These are phyloP conservation scores for Catocala nupta DNA, from an alignment of 2,888 invertebrate species.

Conservation along the genomic window DNA sequence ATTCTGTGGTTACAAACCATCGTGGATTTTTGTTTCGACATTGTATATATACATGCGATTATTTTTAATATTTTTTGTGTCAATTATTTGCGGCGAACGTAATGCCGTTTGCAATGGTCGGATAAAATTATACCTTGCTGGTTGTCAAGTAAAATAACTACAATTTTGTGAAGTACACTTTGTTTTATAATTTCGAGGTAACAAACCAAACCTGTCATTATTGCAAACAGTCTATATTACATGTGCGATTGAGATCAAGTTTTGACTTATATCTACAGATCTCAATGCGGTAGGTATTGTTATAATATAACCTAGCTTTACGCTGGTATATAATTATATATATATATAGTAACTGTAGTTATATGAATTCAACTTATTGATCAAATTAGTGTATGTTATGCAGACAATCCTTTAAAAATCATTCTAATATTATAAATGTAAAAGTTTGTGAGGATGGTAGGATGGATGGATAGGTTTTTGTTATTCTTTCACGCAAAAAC, in stretches of 20 bases:
- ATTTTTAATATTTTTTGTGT: slow-evolving; percentile 41
- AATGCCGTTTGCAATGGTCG: slow-evolving; percentile 38
- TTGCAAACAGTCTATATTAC: slow-evolving; percentile 8
- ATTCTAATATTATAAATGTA: too few species aligned
- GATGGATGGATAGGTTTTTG: too few species aligned
- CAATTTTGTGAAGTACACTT: slow-evolving; percentile 20
- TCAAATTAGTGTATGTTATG: too few species aligned
- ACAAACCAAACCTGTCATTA: slow-evolving; percentile 16
- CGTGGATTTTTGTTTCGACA: slow-evolving; percentile 42
- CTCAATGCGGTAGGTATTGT: too few species aligned
- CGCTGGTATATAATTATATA: too few species aligned
- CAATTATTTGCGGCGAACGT: slow-evolving; percentile 33
- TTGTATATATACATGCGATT: slow-evolving; percentile 38
- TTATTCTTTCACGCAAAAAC: too few species aligned
- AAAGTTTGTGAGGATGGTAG: too few species aligned
- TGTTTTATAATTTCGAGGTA: slow-evolving; percentile 24
- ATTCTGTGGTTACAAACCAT: slow-evolving; percentile 43
- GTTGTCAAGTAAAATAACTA: slow-evolving; percentile 24
- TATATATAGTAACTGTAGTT: too few species aligned
- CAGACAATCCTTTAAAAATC: too few species aligned
- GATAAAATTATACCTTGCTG: slow-evolving; percentile 25
- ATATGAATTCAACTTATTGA: too few species aligned
- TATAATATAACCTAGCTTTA: too few species aligned
- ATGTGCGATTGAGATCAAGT: slow-evolving; percentile 9
- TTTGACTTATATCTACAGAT: slow-evolving; percentile 1